phyloP scores from a whole-genome alignment of 2,888 invertebrate genomes.

The Metopia argyrocephala region DNA sequence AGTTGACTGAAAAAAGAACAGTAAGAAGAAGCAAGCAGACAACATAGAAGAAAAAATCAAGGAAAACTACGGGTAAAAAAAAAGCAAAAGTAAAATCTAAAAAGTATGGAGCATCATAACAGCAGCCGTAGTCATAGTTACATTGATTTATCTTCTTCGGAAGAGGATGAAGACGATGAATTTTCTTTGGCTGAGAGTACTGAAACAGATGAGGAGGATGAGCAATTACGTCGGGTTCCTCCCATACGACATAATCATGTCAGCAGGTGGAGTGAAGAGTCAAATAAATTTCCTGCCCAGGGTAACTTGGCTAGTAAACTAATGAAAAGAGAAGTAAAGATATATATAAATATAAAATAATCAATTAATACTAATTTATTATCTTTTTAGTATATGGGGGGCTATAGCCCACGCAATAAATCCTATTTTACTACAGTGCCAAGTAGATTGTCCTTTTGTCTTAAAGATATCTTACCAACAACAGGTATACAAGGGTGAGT shows the following conservation, averaged over 20 bases:
- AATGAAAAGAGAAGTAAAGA: slow-evolving; percentile 72
- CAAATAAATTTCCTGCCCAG: slow-evolving; percentile 13
- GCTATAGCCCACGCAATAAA: slow-evolving; percentile 79
- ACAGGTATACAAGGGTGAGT: slow-evolving; percentile 79
- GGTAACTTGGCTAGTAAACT: slow-evolving; percentile 72
- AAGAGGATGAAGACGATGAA: slow-evolving; percentile 62
- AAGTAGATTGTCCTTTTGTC: slow-evolving; percentile 81
- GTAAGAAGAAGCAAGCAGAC: no score
- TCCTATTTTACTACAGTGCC: slow-evolving; percentile 80
- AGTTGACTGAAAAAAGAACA: slow-evolving; percentile 15
- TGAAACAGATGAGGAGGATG: slow-evolving; percentile 67
- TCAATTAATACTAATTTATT: neutral
- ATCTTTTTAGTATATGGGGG: slow-evolving; percentile 80
- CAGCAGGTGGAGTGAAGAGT: slow-evolving; percentile 30
- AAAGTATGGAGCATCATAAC: no score
- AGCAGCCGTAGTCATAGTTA: slow-evolving; percentile 45
- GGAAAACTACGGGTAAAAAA: neutral
- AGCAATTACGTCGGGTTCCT: slow-evolving; percentile 14
- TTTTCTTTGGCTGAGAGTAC: slow-evolving; percentile 66
- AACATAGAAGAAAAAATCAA: neutral
- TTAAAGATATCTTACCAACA: slow-evolving; percentile 82
- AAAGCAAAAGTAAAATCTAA: no score
- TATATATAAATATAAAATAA: neutral
- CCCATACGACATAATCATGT: neutral
- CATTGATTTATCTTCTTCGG: slow-evolving; percentile 57